Base-by-base conservation (phyloP, 2,888 invertebrate genomes). In the Cheilosia urbana region DNA sequence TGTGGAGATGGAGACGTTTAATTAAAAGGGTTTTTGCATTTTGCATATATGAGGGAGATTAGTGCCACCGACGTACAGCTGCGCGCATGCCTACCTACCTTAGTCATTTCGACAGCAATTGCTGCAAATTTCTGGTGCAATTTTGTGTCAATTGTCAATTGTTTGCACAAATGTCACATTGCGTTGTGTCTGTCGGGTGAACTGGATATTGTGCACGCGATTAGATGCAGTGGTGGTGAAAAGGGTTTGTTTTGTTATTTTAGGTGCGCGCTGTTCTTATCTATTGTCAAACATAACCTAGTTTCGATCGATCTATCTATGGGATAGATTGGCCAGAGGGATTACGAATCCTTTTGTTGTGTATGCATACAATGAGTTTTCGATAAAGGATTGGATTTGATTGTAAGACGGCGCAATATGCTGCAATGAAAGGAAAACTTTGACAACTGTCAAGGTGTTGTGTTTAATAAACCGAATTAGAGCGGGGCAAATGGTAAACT, bases 341-440 rank as follows among this genome's bases (percentile, higher is more conserved):
- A 83, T 83, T 83, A 78, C 78, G n/a, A 73, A 34, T 63, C 49
- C 71, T 68, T 83, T 78, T 83, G 78, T 83, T 66, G 34, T 4
- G 11, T 15, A 19, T 19, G 9, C 11, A 27, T 5, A 60, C 75
- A 80, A 68, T 45, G 45, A 42, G 30, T 17, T 51, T 55, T 62
- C 27, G 69, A 55, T 47, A 76, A 76, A 65, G 66, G 47, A 57
- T 65, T 80, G 60, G 42, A 34, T 45, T 40, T 45, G 27, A 13
- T 13, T 37, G 13, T 37, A 37, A 53, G 58, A 72, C 47, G 66
- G 24, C 71, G 78, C 82, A 72, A 55, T 73, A 55, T 53, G 71
- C 17, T 53, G 45, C 40, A 53, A 40, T 51, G 60, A 49, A 27
- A 15, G 19, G 34, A 21, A 45, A 5, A 24, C 24, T 13, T 58